These are phyloP conservation scores for Drosophila dunni DNA, from an alignment of 1,140 invertebrate genomes.

Conservation along the genomic window DNA sequence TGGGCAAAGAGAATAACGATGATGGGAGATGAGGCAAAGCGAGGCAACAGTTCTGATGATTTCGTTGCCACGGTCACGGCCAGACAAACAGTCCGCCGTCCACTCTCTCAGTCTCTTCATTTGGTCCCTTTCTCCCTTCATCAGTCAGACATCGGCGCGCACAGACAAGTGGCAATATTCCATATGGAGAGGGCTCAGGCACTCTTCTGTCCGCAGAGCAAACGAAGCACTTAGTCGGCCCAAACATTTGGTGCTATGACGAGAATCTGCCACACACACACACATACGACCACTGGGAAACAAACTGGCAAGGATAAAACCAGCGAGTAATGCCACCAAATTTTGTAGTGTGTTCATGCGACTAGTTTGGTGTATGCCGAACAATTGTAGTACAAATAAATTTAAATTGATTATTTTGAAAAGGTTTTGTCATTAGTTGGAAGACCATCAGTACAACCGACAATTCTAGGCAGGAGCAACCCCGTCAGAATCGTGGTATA, in stretches of 20 bases:
- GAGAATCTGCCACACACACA: not conserved
- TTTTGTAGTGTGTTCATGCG: too few relatives aligned
- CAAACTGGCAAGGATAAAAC: too few relatives aligned
- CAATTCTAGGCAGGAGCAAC: slow-evolving; percentile 84
- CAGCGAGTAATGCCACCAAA: too few relatives aligned
- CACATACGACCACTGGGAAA: too few relatives aligned
- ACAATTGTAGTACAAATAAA: too few relatives aligned
- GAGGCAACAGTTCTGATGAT: slow-evolving; percentile 58
- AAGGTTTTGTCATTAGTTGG: slow-evolving; percentile 61
- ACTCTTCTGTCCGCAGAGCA: not conserved
- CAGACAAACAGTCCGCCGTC: slow-evolving; percentile 46
- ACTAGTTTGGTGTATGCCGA: too few relatives aligned
- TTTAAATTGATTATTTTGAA: slow-evolving; percentile 47
- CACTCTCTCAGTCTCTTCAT: slow-evolving; percentile 1
- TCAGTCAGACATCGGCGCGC: slow-evolving; percentile 18
- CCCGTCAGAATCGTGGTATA: slow-evolving; percentile 81
- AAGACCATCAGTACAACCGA: slow-evolving; percentile 83
- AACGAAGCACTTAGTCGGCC: slow-evolving; percentile 8
- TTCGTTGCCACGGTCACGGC: slow-evolving; percentile 80
- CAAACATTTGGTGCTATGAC: not conserved
- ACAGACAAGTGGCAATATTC: slow-evolving; percentile 61
- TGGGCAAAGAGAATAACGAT: not conserved
- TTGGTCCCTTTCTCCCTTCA: not conserved
- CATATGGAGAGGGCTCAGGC: not conserved
- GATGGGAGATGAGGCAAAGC: not conserved